Conservation (phyloP, 2,888 invertebrate species). For the Epicampocera succincta region DNA sequence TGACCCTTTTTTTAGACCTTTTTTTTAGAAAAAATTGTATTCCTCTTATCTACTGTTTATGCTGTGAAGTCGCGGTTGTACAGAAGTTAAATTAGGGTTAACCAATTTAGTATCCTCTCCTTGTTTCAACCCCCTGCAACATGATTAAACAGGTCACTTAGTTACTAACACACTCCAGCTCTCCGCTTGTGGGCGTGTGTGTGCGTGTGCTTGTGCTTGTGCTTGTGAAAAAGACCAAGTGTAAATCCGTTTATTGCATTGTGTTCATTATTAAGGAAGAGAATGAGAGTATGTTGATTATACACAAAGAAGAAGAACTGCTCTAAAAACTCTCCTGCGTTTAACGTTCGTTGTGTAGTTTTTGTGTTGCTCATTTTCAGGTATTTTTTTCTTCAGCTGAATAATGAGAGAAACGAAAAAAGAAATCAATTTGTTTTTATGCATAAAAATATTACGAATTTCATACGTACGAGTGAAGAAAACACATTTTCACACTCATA, state of each 20-base stretch:
- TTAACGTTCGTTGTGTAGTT: slow-evolving; percentile 11
- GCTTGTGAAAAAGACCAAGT: slow-evolving; percentile 7
- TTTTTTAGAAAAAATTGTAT: too few species aligned
- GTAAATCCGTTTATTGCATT: slow-evolving; percentile 34
- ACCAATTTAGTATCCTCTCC: not conserved
- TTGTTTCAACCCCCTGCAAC: not conserved
- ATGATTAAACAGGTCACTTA: slow-evolving; percentile 34
- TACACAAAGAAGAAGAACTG: not conserved
- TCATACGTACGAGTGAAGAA: slow-evolving; percentile 1
- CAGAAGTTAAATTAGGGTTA: slow-evolving; percentile 11
- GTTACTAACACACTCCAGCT: not conserved
- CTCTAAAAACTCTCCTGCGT: slow-evolving; percentile 11
- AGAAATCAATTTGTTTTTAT: slow-evolving; percentile 66
- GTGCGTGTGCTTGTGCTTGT: slow-evolving; percentile 4
- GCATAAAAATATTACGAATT: slow-evolving; percentile 43
- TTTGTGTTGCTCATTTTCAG: slow-evolving; percentile 7
- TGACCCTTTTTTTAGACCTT: too few species aligned
- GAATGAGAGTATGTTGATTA: not conserved
- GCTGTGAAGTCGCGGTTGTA: slow-evolving; percentile 44
- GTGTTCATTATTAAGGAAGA: slow-evolving; percentile 7
- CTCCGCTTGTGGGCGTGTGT: not conserved
- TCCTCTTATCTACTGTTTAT: slow-evolving; percentile 15
- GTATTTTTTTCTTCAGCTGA: not conserved
- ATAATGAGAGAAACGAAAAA: slow-evolving; percentile 25
- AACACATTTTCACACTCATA: not conserved